phyloP scores from a whole-genome alignment of 2,797 vertebrate genomes.

The Crenuchus spilurus region DNA sequence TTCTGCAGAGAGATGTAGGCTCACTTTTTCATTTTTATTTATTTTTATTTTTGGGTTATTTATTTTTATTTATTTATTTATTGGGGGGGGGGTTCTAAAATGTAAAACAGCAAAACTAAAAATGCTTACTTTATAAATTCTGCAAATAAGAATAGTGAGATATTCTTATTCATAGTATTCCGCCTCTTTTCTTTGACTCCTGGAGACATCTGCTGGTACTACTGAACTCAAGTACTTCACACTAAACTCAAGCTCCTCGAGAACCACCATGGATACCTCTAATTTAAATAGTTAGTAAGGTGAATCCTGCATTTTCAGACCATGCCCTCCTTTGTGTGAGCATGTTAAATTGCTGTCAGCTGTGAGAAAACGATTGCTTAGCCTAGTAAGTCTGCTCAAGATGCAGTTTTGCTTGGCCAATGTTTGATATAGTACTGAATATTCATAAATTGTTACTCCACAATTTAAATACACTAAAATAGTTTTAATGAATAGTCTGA shows the following conservation, averaged over 20 bases:
- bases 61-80: neutral
- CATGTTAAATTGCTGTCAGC: too few relatives aligned
- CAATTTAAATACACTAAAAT: too few relatives aligned
- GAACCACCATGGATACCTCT: neutral
- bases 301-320: too few relatives aligned
- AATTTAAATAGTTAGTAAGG: too few relatives aligned
- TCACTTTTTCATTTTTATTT: neutral
- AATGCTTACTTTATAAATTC: neutral
- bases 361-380: too few relatives aligned
- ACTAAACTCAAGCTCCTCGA: neutral
- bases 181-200: neutral
- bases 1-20: neutral
- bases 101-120: neutral
- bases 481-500: too few relatives aligned
- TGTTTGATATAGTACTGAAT: too few relatives aligned
- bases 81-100: neutral
- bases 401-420: too few relatives aligned
- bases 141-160: neutral
- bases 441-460: too few relatives aligned
- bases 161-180: neutral
- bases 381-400: too few relatives aligned
- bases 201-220: conserved; percentile 32
- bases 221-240: too few relatives aligned
- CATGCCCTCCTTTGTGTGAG: too few relatives aligned
- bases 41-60: neutral